Conservation (phyloP, 2,888 invertebrate species). For the Scaptomyza cyrtandrae region DNA sequence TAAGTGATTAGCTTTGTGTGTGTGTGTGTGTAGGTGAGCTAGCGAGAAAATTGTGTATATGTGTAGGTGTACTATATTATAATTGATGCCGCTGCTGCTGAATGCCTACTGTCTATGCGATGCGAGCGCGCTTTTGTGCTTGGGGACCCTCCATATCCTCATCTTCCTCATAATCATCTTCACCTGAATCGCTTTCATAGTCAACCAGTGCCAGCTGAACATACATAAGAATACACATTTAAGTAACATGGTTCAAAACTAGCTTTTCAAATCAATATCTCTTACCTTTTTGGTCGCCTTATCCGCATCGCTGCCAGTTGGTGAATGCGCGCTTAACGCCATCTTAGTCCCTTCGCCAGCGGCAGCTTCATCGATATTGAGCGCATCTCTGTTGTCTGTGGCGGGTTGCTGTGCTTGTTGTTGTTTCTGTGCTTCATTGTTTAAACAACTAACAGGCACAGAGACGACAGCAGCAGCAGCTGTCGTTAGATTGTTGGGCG, state of each 20-base stretch:
- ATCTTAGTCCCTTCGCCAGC: slow-evolving; percentile 23
- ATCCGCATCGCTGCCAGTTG: slow-evolving; percentile 49
- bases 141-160: slow-evolving; percentile 85
- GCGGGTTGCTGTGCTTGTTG: slow-evolving; percentile 50
- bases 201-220: slow-evolving; percentile 93
- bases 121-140: slow-evolving; percentile 84
- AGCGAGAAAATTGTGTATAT: slow-evolving; percentile 22
- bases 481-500: slow-evolving; percentile 54
- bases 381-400: slow-evolving; percentile 47
- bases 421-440: slow-evolving; percentile 42
- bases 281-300: slow-evolving; percentile 67
- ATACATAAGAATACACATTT: slow-evolving; percentile 1
- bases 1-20: slow-evolving; percentile 35
- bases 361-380: slow-evolving; percentile 19
- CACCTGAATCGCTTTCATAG: slow-evolving; percentile 98
- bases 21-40: slow-evolving; percentile 9
- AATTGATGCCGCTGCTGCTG: slow-evolving; percentile 65
- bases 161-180: slow-evolving; percentile 90
- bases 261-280: background rate
- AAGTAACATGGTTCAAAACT: background rate
- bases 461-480: slow-evolving; percentile 44
- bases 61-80: slow-evolving; percentile 62
- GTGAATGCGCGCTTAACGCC: slow-evolving; percentile 34
- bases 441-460: slow-evolving; percentile 38
- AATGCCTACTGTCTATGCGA: slow-evolving; percentile 82